phyloP scores from a whole-genome alignment of 1,140 invertebrate genomes.

The Geopemphigus sp. region DNA sequence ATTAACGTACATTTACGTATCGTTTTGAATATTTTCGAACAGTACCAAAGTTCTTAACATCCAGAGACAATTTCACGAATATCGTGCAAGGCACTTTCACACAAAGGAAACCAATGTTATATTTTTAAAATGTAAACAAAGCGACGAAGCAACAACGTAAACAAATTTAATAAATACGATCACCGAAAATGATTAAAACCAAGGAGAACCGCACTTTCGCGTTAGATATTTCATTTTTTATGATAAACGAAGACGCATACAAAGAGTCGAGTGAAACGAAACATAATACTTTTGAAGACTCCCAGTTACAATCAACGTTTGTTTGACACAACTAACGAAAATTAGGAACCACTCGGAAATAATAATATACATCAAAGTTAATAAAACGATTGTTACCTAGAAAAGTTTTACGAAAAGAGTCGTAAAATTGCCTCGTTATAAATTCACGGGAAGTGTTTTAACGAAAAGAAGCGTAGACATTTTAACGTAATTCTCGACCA shows the following conservation, averaged over 20 bases:
- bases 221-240: neutral
- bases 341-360: neutral
- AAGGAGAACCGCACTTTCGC: neutral
- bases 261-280: neutral
- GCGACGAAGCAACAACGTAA: neutral
- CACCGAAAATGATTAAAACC: neutral
- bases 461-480: neutral
- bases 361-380: constrained; percentile 22
- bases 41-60: neutral
- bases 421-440: neutral
- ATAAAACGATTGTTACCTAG: neutral
- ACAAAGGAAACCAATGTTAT: neutral
- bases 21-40: neutral
- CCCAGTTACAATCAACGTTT: neutral
- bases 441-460: neutral
- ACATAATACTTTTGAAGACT: neutral
- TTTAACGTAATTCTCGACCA: neutral
- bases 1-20: too few relatives aligned
- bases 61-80: neutral
- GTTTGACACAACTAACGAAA: neutral
- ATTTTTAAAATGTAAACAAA: neutral
- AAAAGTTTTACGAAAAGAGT: neutral
- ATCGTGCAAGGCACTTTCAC: neutral
- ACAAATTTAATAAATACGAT: neutral
- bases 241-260: neutral